Evolutionary conservation across 2,113 vertebrate genomes (phyloP), one percentile per base, ranked within the genome.

Genomic region (Fulica atra): DNA sequence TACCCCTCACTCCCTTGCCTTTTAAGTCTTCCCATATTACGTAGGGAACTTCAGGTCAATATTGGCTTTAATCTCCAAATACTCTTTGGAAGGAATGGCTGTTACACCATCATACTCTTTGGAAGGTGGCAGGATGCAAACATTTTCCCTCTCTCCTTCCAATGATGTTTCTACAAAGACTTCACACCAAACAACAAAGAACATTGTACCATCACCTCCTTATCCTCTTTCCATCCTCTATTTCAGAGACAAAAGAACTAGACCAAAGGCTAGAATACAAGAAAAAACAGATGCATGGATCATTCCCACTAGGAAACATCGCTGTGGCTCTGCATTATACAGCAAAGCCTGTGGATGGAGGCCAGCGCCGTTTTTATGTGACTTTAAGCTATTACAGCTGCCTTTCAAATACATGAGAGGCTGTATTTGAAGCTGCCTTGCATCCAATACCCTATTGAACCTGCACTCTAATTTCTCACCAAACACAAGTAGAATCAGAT

Each of bases 401-500:
- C 40, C 31, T 85, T 93, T 77, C 80, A 94, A 94, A 80, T 61
- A 81, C 70, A 72, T 2, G 3, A 89, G 73, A 81, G 59, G 46
- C 56, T 95, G 57, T 66, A 77, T 80, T 59, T 89, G 65, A 91
- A 89, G 71, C 36, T 72, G 23, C 24, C 77, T 79, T 76, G 54
- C 51, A 87, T 72, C 72, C 54, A 84, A 53, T 71, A 92, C 90
- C 59, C 57, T 77, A 57, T 1, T 81, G 88, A 92, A 81, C 83
- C 76, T 42, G 53, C 48, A 87, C 54, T 93, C 53, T 76, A 72
- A 92, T 91, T 93, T 72, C 80, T 92, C 70, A 81, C 16, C 78
- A 88, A 94, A 92, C 54, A 92, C 28, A 42, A 91, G 70, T 16
- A 76, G 69, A 92, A 88, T 88, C 56, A 84, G 82, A 88, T 81